Evolutionary conservation across 2,113 vertebrate species (phyloP), one percentile per base, ranked within the genome.

Genomic region (Aspiorhynchus laticeps): DNA sequence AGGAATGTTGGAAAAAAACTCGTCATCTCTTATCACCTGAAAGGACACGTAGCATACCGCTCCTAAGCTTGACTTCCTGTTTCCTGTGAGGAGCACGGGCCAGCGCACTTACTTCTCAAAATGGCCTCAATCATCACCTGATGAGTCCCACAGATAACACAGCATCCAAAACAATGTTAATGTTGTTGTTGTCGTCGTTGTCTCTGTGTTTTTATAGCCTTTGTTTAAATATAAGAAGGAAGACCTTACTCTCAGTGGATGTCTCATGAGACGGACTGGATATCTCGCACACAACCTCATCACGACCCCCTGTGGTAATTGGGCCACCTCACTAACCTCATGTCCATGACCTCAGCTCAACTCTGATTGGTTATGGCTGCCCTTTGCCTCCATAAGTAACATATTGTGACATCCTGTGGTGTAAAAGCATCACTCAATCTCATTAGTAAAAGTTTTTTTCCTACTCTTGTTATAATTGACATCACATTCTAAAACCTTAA

Each of bases 71-170:
- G 78, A 90, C 93, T 94, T 95, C 95, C 95, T 93, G 89, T 93
- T 95, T 96, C 94, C 94, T 93, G 92, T 92, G 93, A 91, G 88
- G 91, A 90, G 91, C 92, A 93, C 91, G 91, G 94, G 93, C 87
- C 80, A 90, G 87, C 93, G 87, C 91, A 92, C 94, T 94, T 93
- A 53, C 61, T 83, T 89, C 86, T 85, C 12, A 85, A 92, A 93
- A 93, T 88, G 91, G 92, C 91, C 92, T 87, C 92, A 92, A 91
- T 91, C 88, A 89, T 69, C 88, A 84, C 88, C 89, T 81, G 93
- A 94, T 93, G 92, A 93, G 92, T 90, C 85, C 46, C 26, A 38
- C 84, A 89, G 93, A 94, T 93, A 92, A 89, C 41, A 31, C 4
- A 0, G 80, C 82, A 77, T 67, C 67, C 33, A 38, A 48, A 65